Evolutionary conservation across 2,888 invertebrate genomes (phyloP).

Genomic region (Pachliopta kotzebuea): DNA sequence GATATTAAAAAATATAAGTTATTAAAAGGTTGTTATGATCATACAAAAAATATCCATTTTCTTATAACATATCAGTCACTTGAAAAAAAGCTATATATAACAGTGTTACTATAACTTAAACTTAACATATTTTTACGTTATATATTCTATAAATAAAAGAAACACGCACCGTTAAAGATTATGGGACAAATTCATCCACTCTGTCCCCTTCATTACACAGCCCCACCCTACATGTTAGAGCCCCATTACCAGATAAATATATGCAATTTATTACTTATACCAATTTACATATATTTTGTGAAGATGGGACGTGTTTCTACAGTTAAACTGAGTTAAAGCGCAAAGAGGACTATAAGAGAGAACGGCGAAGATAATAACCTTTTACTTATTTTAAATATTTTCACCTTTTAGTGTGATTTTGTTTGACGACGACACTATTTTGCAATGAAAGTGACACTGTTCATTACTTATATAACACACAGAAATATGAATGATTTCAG

Average conservation of each 20-base stretch:
- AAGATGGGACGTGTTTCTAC: slow-evolving; percentile 60
- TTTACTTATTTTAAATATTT: no score
- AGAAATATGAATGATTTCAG: no score
- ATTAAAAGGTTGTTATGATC: no score
- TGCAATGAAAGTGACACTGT: no score
- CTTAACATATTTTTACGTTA: not conserved
- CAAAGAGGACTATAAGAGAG: slow-evolving; percentile 42
- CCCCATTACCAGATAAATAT: slow-evolving; percentile 74
- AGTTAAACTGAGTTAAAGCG: slow-evolving; percentile 63
- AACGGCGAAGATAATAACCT: no score
- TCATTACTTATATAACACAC: no score
- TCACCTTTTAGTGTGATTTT: no score
- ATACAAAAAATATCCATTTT: not conserved
- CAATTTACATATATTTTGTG: slow-evolving; percentile 76
- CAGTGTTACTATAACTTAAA: not conserved
- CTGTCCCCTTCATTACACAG: slow-evolving; percentile 38
- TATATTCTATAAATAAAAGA: slow-evolving; percentile 10
- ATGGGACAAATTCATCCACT: slow-evolving; percentile 39
- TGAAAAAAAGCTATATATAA: no score
- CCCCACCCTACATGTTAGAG: slow-evolving; percentile 61
- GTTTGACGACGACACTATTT: no score
- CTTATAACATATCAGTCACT: not conserved
- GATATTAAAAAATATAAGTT: no score
- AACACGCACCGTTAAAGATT: slow-evolving; percentile 33
- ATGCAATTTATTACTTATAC: slow-evolving; percentile 79